Percentiles rank a stretch among this genome's conserved stretches.
phyloP scores from a whole-genome alignment of 1,140 invertebrate genomes.

The Phocides pigmalion region DNA sequence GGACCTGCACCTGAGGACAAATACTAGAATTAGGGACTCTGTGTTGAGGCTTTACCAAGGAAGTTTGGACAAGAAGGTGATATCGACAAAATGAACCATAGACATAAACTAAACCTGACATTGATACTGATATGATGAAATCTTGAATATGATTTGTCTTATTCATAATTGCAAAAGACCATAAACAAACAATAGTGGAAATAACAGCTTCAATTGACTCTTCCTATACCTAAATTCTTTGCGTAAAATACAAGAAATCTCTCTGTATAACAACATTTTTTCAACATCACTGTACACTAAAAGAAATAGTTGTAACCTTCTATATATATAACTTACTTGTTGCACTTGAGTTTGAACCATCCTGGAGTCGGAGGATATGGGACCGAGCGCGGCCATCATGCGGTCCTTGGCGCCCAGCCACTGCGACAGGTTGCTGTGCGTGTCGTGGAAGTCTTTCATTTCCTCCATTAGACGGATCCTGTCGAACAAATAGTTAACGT shows the following conservation, averaged over 20 bases:
- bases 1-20: conserved; percentile 89
- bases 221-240: too few relatives aligned
- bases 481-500: neutral
- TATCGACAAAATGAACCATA: too few relatives aligned
- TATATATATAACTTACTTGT: conserved; percentile 83
- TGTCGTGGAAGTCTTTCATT: conserved; percentile 96
- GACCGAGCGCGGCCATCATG: conserved; percentile 96
- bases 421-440: conserved; percentile 91
- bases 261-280: too few relatives aligned
- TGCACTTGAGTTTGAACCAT: conserved; percentile 98
- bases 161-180: too few relatives aligned
- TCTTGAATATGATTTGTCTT: too few relatives aligned
- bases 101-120: too few relatives aligned
- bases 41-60: neutral
- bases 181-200: too few relatives aligned
- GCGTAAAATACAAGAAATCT: too few relatives aligned
- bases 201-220: too few relatives aligned
- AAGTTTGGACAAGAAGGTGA: neutral
- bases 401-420: conserved; percentile 97
- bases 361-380: conserved; percentile 96
- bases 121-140: too few relatives aligned
- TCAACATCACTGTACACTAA: too few relatives aligned
- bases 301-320: neutral
- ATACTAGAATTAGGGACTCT: neutral
- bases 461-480: conserved; percentile 94